Base-by-base conservation (phyloP, 2,888 invertebrate genomes). In the Deroplatys truncata region DNA sequence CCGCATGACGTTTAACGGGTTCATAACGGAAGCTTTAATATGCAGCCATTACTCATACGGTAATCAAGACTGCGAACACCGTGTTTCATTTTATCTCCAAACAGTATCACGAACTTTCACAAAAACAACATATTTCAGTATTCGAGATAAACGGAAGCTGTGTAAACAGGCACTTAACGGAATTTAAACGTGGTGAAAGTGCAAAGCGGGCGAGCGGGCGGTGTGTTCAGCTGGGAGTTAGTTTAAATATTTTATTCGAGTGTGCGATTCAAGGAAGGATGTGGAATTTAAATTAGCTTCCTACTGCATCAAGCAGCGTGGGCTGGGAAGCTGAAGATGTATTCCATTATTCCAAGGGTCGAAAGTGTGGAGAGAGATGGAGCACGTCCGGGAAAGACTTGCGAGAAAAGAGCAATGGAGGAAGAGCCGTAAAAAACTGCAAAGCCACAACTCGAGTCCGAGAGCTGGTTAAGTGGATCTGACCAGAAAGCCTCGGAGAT, bases 231-330 rank as follows among this genome's bases (percentile, higher is more conserved):
- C 56, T 72, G 25, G 56, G 56, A 72, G 56, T 72, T 88, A 20
- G 88, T 88, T 88, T 88, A 88, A 88, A 88, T 88, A 88, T 88
- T 88, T 88, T 88, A 88, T 88, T 88, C 88, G 88, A 84, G 85
- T 85, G 89, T 82, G 85, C 85, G 85, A 84, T 82, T 86, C 89
- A 29, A 86, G 89, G 89, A 89, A 89, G 89, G 89, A 89, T 87
- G 89, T 84, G 89, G 89, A 86, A 89, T 89, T 43, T 89, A 84
- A 89, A 89, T 89, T 72, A 84, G 89, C 89, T 87, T 82, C 87
- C 31, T 82, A 87, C 82, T 87, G 82, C 82, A 35, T 15, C 87
- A 87, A 35, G 83, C 56, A 25, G 56, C 56, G 56, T 72, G 56
- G 56, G 56, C 56, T 25, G 56, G 56, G 56, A 72, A 72, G 87